Conservation (phyloP, 2,888 invertebrate species). For the Hyalella azteca region DNA sequence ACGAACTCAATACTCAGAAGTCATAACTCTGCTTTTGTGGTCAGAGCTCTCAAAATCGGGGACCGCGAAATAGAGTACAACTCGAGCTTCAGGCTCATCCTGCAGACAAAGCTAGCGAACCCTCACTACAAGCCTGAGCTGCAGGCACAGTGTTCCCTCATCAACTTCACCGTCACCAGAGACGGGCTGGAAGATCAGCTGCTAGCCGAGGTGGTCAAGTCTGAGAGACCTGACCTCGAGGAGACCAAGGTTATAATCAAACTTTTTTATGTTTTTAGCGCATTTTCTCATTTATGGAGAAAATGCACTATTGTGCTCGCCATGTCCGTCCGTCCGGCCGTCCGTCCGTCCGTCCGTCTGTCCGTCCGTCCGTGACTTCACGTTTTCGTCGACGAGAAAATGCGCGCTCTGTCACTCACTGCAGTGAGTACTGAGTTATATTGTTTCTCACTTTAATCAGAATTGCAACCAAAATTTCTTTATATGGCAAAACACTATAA, state of each 20-base stretch:
- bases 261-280: too few relatives aligned
- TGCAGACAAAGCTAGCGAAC: constrained; percentile 95
- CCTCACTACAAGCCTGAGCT: constrained; percentile 98
- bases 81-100: constrained; percentile 80
- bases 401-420: too few relatives aligned
- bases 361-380: too few relatives aligned
- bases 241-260: constrained; percentile 78
- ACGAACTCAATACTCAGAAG: not conserved
- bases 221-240: constrained; percentile 93
- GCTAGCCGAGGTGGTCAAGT: constrained; percentile 94
- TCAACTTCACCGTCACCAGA: constrained; percentile 95
- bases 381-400: too few relatives aligned
- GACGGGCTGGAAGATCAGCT: constrained; percentile 96
- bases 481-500: too few relatives aligned
- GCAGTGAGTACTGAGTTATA: too few relatives aligned
- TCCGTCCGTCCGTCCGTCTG: too few relatives aligned
- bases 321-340: too few relatives aligned
- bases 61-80: constrained; percentile 97
- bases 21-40: not conserved
- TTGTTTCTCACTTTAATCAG: too few relatives aligned
- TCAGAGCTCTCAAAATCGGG: constrained; percentile 91
- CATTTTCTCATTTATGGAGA: too few relatives aligned
- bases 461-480: too few relatives aligned
- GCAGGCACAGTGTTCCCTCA: constrained; percentile 96
- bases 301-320: too few relatives aligned